A percentile compares a stretch with the other conserved stretches of the same genome.
Evolutionary conservation across 2,113 vertebrate species (phyloP).

Genomic region (Dicentrarchus labrax): DNA sequence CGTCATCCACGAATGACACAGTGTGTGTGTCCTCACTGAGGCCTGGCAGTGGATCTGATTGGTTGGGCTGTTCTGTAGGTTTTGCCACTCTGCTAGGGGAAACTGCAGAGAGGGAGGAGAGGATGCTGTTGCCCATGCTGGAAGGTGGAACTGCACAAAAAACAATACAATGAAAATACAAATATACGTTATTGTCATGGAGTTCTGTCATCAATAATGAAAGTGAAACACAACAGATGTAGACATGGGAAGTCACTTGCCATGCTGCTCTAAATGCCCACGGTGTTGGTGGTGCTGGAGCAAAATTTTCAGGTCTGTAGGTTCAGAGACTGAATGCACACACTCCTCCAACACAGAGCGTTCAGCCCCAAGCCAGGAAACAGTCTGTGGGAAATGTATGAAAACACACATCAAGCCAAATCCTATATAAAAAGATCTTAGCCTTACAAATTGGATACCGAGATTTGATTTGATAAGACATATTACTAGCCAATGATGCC

Average conservation of each 20-base stretch:
- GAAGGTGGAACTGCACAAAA: slow-evolving; percentile 67
- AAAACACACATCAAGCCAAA: background rate
- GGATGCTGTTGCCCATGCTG: slow-evolving; percentile 70
- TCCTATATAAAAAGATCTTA: background rate
- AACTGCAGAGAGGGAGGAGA: slow-evolving; percentile 66
- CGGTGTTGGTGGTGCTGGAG: slow-evolving; percentile 75
- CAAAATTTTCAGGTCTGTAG: slow-evolving; percentile 65
- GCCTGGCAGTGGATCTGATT: background rate
- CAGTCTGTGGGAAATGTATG: slow-evolving; percentile 60
- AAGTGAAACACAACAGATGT: background rate
- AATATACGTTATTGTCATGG: background rate
- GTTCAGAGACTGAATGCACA: slow-evolving; percentile 51
- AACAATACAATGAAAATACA: no score
- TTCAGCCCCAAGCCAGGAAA: slow-evolving; percentile 74
- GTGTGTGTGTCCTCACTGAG: slow-evolving; percentile 10
- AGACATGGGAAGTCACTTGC: slow-evolving; percentile 29
- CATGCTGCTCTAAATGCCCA: slow-evolving; percentile 72
- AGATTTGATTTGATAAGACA: background rate
- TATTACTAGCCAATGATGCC: background rate
- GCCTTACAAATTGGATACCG: background rate
- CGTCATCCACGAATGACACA: slow-evolving; percentile 45
- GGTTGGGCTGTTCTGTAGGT: slow-evolving; percentile 7
- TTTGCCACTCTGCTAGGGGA: background rate
- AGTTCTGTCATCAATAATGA: background rate
- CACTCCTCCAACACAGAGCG: slow-evolving; percentile 59